A percentile compares a stretch with the other conserved stretches of the same genome.
phyloP scores from a whole-genome alignment of 2,888 invertebrate genomes.

The Quadroppia sp. region DNA sequence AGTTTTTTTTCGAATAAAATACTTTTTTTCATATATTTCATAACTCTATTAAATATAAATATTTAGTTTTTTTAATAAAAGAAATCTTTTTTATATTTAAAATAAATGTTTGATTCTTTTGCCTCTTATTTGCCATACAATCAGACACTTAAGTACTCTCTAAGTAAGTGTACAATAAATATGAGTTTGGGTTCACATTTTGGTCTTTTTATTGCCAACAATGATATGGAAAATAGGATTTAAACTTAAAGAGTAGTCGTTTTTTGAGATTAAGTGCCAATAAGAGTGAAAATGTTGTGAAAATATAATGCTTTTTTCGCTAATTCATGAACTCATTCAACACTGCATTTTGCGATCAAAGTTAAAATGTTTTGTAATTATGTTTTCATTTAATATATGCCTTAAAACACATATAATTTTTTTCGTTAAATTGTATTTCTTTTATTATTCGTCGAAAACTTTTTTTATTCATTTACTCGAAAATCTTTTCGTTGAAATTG shows the following conservation, averaged over 20 bases:
- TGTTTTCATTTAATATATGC: background rate
- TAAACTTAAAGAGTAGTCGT: background rate
- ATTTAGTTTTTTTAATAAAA: background rate
- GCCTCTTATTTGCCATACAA: too few species aligned
- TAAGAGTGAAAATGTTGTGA: background rate
- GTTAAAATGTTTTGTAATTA: slow-evolving; percentile 18
- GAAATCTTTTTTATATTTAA: background rate
- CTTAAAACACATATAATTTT: too few species aligned
- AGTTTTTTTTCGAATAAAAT: background rate
- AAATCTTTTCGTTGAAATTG: background rate
- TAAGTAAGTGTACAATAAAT: too few species aligned
- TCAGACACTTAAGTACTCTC: too few species aligned
- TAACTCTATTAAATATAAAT: background rate
- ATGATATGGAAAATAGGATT: too few species aligned
- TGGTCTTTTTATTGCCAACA: too few species aligned
- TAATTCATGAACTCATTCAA: slow-evolving; percentile 24
- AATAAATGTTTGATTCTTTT: too few species aligned
- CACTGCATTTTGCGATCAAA: background rate
- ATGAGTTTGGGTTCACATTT: too few species aligned
- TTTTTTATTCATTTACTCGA: too few species aligned
- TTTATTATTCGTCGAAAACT: too few species aligned
- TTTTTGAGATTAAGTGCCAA: slow-evolving; percentile 9
- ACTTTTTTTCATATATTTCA: background rate
- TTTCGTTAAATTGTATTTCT: too few species aligned
- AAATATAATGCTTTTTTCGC: too few species aligned